These are phyloP conservation scores for Oncorhynchus mykiss DNA, from an alignment of 2,113 vertebrate genomes.

Conservation along the genomic window DNA sequence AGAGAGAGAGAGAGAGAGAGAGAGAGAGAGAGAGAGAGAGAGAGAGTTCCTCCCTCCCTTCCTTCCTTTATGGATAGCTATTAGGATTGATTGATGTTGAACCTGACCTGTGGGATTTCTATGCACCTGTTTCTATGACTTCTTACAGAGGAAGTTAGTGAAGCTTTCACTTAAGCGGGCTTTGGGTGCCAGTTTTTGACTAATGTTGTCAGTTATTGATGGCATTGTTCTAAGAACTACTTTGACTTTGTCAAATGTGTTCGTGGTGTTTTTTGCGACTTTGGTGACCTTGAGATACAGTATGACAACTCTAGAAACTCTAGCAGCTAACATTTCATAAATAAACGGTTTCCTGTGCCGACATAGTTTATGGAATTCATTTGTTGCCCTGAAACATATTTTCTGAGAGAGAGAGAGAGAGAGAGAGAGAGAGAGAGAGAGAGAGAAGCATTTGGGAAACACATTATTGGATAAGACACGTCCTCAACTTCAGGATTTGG, in stretches of 20 bases:
- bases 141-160: neutral
- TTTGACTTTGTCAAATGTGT: neutral
- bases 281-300: neutral
- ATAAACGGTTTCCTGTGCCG: neutral
- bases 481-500: conserved; percentile 18
- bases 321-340: neutral
- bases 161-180: neutral
- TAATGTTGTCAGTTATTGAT: neutral
- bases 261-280: neutral
- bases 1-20: no score
- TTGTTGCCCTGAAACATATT: neutral
- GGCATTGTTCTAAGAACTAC: neutral
- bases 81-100: neutral
- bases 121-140: neutral
- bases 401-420: neutral
- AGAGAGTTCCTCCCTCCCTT: neutral
- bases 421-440: no score
- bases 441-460: conserved; percentile 3
- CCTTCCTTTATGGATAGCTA: neutral
- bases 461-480: conserved; percentile 1
- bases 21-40: neutral
- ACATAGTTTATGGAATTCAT: neutral
- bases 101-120: neutral
- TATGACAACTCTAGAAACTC: neutral
- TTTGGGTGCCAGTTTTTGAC: neutral